Conservation (phyloP, 2,113 vertebrate genomes). For the Aptenodytes patagonicus region DNA sequence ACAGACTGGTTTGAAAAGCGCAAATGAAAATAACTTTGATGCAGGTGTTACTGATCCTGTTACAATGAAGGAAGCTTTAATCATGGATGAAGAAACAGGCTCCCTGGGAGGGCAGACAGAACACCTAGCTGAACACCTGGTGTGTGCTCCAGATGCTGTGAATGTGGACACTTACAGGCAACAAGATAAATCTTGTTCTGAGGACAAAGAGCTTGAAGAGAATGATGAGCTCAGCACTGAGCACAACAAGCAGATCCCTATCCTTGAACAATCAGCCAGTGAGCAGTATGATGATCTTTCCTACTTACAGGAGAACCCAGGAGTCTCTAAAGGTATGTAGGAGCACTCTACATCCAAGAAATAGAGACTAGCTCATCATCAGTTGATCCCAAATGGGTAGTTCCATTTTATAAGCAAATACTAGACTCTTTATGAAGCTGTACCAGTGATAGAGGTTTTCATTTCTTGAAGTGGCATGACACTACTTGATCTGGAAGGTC, state of each 20-base stretch:
- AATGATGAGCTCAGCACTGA: background rate
- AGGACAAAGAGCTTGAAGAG: background rate
- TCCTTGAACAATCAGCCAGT: background rate
- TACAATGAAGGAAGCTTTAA: background rate
- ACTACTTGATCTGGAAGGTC: background rate
- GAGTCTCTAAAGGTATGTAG: constrained; percentile 57
- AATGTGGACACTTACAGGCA: background rate
- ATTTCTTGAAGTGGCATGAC: background rate
- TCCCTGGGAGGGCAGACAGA: background rate
- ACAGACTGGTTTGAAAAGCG: background rate
- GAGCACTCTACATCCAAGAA: background rate
- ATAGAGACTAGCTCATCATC: background rate
- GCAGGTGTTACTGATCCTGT: background rate
- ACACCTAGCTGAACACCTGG: background rate
- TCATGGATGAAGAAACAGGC: background rate
- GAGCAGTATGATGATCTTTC: constrained; percentile 15
- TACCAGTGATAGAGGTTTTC: background rate
- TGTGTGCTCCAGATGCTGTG: background rate
- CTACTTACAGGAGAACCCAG: constrained; percentile 24
- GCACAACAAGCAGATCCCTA: background rate
- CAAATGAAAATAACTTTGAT: background rate
- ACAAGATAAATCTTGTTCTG: background rate
- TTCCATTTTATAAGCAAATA: background rate
- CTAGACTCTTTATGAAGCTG: background rate
- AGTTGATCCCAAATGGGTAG: background rate